Evolutionary conservation across 1,140 invertebrate genomes (phyloP).

Genomic region (Anagrus nilaparvatae): DNA sequence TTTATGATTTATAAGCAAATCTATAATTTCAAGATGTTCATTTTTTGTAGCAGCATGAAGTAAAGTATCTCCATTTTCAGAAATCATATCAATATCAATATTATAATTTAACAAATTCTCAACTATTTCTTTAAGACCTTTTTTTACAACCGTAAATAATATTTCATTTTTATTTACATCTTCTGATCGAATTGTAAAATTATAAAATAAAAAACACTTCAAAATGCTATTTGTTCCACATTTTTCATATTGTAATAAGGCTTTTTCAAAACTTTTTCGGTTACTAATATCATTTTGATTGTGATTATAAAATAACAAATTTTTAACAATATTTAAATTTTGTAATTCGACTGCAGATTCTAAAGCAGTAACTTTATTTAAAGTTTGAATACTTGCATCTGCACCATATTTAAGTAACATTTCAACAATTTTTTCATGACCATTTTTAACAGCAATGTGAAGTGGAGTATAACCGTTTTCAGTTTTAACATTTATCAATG

Average conservation of each 20-base stretch:
- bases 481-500: conserved; percentile 1
- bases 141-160: background rate
- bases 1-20: conserved; percentile 15
- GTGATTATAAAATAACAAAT: conserved; percentile 7
- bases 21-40: conserved; percentile 12
- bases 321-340: conserved; percentile 3
- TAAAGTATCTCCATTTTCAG: conserved; percentile 7
- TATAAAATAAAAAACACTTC: conserved; percentile 4
- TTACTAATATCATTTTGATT: no score
- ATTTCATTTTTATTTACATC: background rate
- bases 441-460: conserved; percentile 6
- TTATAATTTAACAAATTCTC: conserved; percentile 57
- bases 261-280: no score
- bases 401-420: conserved; percentile 6
- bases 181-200: no score
- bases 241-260: conserved; percentile 6
- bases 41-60: conserved; percentile 10
- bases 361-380: background rate
- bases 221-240: conserved; percentile 5
- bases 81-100: conserved; percentile 43
- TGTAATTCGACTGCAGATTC: background rate
- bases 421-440: conserved; percentile 5
- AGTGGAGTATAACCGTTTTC: conserved; percentile 3
- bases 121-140: conserved; percentile 57
- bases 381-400: background rate